These are phyloP conservation scores for Myiozetetes cayanensis DNA, from an alignment of 2,113 vertebrate genomes.

Conservation along the genomic window DNA sequence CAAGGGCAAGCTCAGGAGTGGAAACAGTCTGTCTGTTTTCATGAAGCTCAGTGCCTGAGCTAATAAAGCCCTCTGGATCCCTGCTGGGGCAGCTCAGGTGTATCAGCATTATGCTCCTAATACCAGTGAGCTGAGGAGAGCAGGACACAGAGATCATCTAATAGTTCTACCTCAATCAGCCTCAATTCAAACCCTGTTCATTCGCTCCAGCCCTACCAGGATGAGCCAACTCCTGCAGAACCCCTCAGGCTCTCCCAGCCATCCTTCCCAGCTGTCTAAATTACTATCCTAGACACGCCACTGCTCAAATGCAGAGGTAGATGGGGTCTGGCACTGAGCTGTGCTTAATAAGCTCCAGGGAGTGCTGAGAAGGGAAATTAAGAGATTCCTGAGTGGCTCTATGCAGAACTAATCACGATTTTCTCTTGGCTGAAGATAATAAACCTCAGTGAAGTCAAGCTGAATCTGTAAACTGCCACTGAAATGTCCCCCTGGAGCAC, in stretches of 20 bases:
- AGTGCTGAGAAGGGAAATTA: constrained; percentile 26
- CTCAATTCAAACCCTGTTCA: not conserved
- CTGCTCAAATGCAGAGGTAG: constrained; percentile 15
- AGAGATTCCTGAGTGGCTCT: not conserved
- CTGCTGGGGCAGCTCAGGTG: not conserved
- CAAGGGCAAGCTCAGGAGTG: not conserved
- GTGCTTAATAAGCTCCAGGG: constrained; percentile 38
- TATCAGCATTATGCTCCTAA: not conserved
- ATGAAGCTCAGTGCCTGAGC: not conserved
- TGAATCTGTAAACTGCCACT: not conserved
- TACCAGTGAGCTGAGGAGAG: not conserved
- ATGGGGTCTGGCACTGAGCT: constrained; percentile 47
- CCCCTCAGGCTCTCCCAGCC: not conserved
- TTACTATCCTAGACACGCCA: not conserved
- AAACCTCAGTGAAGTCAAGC: constrained; percentile 16
- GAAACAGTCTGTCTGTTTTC: not conserved
- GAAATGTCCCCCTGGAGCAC: not conserved
- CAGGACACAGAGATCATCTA: not conserved
- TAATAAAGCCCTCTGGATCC: not conserved
- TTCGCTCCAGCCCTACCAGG: not conserved
- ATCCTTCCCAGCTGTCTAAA: constrained; percentile 1
- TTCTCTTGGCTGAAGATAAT: constrained; percentile 33
- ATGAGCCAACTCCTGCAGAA: not conserved
- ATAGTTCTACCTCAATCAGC: not conserved
- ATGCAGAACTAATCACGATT: constrained; percentile 9